phyloP scores from a whole-genome alignment of 2,113 vertebrate genomes.

The Xiphophorus couchianus region DNA sequence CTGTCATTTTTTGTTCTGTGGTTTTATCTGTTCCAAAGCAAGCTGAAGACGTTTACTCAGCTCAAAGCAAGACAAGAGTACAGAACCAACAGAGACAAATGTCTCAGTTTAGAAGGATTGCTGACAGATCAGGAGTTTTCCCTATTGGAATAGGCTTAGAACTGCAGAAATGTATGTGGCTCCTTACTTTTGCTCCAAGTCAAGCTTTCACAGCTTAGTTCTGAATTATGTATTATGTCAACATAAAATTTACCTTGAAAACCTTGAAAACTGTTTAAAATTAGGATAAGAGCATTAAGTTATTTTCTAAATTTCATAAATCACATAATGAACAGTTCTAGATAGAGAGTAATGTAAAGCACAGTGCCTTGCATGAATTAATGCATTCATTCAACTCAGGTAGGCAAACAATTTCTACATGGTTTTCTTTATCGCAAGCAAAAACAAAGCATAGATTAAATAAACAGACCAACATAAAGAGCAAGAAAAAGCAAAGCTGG shows the following conservation, averaged over 20 bases:
- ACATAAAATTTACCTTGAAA: constrained; percentile 50
- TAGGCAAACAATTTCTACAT: not conserved
- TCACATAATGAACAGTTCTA: not conserved
- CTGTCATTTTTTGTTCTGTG: constrained; percentile 63
- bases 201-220: constrained; percentile 13
- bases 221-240: constrained; percentile 53
- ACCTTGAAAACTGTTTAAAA: constrained; percentile 17
- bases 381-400: not conserved
- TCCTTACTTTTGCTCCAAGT: constrained; percentile 14
- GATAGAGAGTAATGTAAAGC: not conserved
- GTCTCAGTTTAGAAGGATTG: constrained; percentile 75
- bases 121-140: constrained; percentile 67
- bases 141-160: constrained; percentile 25
- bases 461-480: not conserved
- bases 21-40: constrained; percentile 64
- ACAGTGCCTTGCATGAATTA: not conserved
- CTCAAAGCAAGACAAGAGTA: constrained; percentile 59
- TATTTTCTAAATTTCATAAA: constrained; percentile 8
- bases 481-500: not conserved
- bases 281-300: not conserved
- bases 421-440: not conserved
- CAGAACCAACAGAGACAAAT: constrained; percentile 74
- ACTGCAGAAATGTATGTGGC: constrained; percentile 14
- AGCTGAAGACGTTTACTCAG: constrained; percentile 70
- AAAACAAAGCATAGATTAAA: not conserved